Evolutionary conservation across 2,888 invertebrate genomes (phyloP).

Genomic region (Priocnemis perturbator): DNA sequence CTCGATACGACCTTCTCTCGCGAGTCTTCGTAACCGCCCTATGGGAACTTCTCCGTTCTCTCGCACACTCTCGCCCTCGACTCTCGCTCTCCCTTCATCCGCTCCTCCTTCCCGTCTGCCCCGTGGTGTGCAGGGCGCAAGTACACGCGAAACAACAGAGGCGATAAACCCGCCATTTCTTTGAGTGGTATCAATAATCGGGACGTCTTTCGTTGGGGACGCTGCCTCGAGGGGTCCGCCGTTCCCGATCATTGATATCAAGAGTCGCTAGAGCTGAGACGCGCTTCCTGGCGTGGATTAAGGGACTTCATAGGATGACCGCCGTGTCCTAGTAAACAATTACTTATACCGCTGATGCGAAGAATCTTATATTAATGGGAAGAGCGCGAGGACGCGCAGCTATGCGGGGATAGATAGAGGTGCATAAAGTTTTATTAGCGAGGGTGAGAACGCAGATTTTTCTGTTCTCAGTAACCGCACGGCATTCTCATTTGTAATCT

Average conservation of each 20-base stretch:
- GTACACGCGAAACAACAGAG: conserved; percentile 39
- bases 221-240: conserved; percentile 5
- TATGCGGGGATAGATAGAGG: neutral
- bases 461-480: conserved; percentile 42
- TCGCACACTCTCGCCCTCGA: conserved; percentile 26
- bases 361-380: neutral
- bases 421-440: conserved; percentile 1
- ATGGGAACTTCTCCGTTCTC: conserved; percentile 30
- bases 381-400: neutral
- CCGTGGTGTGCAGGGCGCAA: neutral
- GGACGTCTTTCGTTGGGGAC: conserved; percentile 33
- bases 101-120: neutral
- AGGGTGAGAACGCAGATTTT: conserved; percentile 26
- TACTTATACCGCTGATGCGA: too few relatives aligned
- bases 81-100: conserved; percentile 30
- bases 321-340: too few relatives aligned
- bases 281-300: conserved; percentile 31
- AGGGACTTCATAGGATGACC: conserved; percentile 22
- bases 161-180: conserved; percentile 55
- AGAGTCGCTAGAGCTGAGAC: conserved; percentile 15
- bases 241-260: conserved; percentile 48
- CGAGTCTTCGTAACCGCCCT: conserved; percentile 21
- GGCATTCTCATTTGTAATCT: conserved; percentile 59
- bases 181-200: conserved; percentile 53
- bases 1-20: conserved; percentile 49